A percentile compares a stretch with the other conserved stretches of the same genome.
These are phyloP conservation scores for Eleginops maclovinus DNA, from an alignment of 2,113 vertebrate genomes.

Conservation along the genomic window DNA sequence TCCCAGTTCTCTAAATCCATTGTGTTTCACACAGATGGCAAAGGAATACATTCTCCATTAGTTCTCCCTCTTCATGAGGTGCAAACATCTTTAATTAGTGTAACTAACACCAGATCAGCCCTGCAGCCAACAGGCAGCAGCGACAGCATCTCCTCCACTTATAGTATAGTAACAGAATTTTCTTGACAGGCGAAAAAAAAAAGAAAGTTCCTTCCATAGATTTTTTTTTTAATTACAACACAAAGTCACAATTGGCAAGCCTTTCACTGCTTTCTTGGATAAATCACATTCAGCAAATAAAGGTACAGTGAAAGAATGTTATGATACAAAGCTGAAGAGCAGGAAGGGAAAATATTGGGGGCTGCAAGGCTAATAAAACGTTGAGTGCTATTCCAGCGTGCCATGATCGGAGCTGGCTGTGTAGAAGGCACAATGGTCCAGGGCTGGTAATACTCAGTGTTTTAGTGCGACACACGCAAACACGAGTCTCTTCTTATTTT, in stretches of 20 bases:
- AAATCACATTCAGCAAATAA: constrained; percentile 45
- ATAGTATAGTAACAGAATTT: constrained; percentile 29
- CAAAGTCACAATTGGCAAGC: constrained; percentile 42
- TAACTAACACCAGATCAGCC: constrained; percentile 48
- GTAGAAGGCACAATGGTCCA: constrained; percentile 33
- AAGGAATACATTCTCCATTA: constrained; percentile 34
- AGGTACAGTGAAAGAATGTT: constrained; percentile 31
- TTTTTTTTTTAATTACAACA: constrained; percentile 32
- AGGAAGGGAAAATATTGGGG: constrained; percentile 38
- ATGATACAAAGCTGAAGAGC: constrained; percentile 35
- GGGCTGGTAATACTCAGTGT: constrained; percentile 41
- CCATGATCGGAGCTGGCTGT: constrained; percentile 45
- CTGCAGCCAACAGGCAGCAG: constrained; percentile 36
- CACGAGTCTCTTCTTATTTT: constrained; percentile 31
- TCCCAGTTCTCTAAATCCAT: constrained; percentile 28
- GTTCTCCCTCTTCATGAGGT: constrained; percentile 24
- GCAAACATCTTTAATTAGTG: constrained; percentile 52
- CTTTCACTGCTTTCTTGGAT: constrained; percentile 17
- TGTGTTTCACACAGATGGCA: constrained; percentile 37
- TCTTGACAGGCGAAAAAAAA: constrained; percentile 20
- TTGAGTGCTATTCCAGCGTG: constrained; percentile 36
- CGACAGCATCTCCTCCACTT: constrained; percentile 2
- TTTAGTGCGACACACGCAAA: constrained; percentile 31
- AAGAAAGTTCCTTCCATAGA: constrained; percentile 34
- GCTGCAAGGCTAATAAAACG: constrained; percentile 49